Evolutionary conservation across 2,888 invertebrate species (phyloP), one percentile per base, ranked within the genome.

Genomic region (Neoitamus cyanurus): DNA sequence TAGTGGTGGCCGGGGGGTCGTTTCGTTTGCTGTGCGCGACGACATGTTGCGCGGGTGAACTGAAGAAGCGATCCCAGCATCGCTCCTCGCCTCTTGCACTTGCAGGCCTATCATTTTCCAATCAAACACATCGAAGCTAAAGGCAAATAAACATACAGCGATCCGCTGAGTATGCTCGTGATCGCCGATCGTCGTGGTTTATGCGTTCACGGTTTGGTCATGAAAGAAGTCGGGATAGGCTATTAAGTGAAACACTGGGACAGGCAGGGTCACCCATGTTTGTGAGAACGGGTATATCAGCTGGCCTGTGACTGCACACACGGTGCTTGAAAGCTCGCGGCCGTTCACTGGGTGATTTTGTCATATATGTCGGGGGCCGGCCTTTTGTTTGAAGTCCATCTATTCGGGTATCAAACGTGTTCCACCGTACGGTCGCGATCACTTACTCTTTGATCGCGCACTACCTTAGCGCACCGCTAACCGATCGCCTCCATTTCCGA

Each of bases 381-480:
- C 46, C 83, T 83, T 83, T 83, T 83, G 83, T 83, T 83, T 83
- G 46, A 83, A 46, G 73, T 48, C 73, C 83, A 72, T 83, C 48
- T 69, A 73, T 73, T 83, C 78, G 78, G 37, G 82, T 69, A 82
- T 82, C 82, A 82, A 82, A 82, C 82, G 37, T 82, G 69, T 82
- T 80, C 37, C 42, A 46, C 69, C 82, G 36, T 69, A 69, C 42
- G 37, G 70, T 37, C 58, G 69, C 82, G 69, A 82, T 82, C 82
- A 82, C 42, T 82, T 34, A 30, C 69, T 69, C 69, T 69, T 69
- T 82, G 69, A 68, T 82, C 82, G 82, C 68, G 58, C 58, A 58
- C 20, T 80, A 31, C 31, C 78, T 58, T 80, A 31, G 78, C 48
- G 48, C 34, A 58, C 78, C 58, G 58, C 48, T 9, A 15, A 82